Percentiles rank a stretch among this genome's conserved stretches.
phyloP scores from a whole-genome alignment of 1,140 invertebrate species.

The Thalassaphorura encarpata region DNA sequence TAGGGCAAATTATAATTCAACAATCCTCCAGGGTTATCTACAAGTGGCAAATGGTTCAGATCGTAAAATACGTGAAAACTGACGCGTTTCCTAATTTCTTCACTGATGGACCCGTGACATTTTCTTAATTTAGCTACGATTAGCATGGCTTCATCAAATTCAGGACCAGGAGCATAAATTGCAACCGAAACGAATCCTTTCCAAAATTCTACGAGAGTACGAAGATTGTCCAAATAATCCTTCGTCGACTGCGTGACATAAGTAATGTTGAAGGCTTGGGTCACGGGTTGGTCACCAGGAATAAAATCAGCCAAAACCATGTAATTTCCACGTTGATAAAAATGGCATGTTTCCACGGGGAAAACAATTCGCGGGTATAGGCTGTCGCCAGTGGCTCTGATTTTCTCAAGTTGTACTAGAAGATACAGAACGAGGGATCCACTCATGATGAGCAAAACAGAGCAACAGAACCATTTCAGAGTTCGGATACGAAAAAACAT shows the following conservation, averaged over 20 bases:
- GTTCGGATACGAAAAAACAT: too few relatives aligned
- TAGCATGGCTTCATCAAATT: conserved; percentile 50
- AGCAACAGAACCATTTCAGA: too few relatives aligned
- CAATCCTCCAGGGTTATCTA: too few relatives aligned
- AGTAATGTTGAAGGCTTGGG: conserved; percentile 41
- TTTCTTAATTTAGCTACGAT: conserved; percentile 43
- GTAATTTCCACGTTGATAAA: background rate
- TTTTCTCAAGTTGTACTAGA: too few relatives aligned
- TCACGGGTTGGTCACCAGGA: background rate
- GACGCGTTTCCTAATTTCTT: background rate
- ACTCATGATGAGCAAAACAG: too few relatives aligned
- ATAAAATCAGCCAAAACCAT: background rate
- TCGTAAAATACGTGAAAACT: conserved; percentile 36
- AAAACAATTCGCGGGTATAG: too few relatives aligned
- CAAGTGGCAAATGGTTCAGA: conserved; percentile 33
- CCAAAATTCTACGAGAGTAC: conserved; percentile 58
- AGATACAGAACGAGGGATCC: too few relatives aligned
- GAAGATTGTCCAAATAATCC: conserved; percentile 58
- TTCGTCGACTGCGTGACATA: conserved; percentile 63
- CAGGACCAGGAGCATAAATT: conserved; percentile 56
- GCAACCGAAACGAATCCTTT: conserved; percentile 62
- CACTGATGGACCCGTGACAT: background rate
- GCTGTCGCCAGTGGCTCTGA: too few relatives aligned
- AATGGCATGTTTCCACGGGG: too few relatives aligned
- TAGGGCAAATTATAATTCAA: too few relatives aligned